Percentiles rank a stretch among this genome's conserved stretches.
phyloP scores from a whole-genome alignment of 1,140 invertebrate genomes.

The Sitophilus oryzae region DNA sequence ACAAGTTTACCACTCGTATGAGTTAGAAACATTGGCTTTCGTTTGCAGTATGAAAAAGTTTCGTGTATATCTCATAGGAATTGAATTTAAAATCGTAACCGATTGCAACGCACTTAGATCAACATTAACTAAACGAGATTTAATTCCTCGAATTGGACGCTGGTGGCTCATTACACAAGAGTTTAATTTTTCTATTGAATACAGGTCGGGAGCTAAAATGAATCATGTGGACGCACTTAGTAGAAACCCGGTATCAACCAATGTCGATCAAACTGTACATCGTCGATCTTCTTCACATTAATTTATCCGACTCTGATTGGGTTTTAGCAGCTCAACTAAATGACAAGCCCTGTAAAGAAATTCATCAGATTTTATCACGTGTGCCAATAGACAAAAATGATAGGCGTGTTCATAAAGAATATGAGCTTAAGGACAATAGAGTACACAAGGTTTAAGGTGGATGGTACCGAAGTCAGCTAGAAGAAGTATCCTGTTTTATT shows the following conservation, averaged over 20 bases:
- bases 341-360: too few species aligned
- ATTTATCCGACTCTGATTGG: too few species aligned
- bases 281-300: too few species aligned
- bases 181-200: not conserved
- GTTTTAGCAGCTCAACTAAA: too few species aligned
- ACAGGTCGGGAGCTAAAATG: slow-evolving; percentile 22
- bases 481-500: slow-evolving; percentile 7
- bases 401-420: too few species aligned
- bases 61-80: slow-evolving; percentile 41
- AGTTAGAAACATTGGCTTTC: slow-evolving; percentile 40
- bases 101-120: slow-evolving; percentile 37
- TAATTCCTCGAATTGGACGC: not conserved
- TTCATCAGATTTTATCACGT: too few species aligned
- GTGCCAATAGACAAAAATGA: too few species aligned
- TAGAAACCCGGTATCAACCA: slow-evolving; percentile 18
- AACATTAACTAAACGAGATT: slow-evolving; percentile 36
- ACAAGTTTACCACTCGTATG: slow-evolving; percentile 8
- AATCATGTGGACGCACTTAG: slow-evolving; percentile 34
- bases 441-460: not conserved
- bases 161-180: not conserved
- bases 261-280: too few species aligned
- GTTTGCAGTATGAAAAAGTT: slow-evolving; percentile 42
- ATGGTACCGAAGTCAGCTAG: slow-evolving; percentile 10
- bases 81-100: slow-evolving; percentile 39
- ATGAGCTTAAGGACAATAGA: too few species aligned